Percentiles rank a stretch among this genome's conserved stretches.
phyloP scores from a whole-genome alignment of 2,888 invertebrate genomes.

The Pristionchus maxplancki region DNA sequence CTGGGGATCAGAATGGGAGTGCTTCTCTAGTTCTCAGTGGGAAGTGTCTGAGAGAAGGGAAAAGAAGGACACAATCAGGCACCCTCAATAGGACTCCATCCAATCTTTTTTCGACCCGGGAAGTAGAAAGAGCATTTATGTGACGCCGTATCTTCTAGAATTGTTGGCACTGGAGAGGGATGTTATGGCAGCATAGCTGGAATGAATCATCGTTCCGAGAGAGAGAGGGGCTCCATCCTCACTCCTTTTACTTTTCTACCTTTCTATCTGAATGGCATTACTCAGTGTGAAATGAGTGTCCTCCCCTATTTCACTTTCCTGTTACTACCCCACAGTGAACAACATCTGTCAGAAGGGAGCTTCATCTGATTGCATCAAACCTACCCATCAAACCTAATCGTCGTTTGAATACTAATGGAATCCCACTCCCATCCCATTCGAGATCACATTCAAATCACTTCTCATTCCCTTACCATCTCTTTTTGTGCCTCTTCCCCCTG shows the following conservation, averaged over 20 bases:
- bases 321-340: background rate
- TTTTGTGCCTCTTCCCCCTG: background rate
- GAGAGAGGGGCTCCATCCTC: background rate
- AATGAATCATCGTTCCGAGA: constrained; percentile 2
- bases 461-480: background rate
- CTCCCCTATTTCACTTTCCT: background rate
- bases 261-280: background rate
- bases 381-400: background rate
- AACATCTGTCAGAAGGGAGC: background rate
- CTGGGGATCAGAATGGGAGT: background rate
- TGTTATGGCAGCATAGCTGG: background rate
- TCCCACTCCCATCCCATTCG: constrained; percentile 28
- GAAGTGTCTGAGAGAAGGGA: background rate
- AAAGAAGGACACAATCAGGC: constrained; percentile 24
- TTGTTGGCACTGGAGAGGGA: background rate
- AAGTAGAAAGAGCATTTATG: background rate
- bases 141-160: background rate
- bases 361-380: background rate
- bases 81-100: background rate
- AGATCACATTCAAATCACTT: constrained; percentile 35
- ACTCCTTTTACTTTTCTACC: background rate
- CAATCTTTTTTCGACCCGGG: background rate
- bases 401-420: background rate
- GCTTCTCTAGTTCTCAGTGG: constrained; percentile 1
- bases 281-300: background rate